Evolutionary conservation across 1,140 invertebrate genomes (phyloP).

Genomic region (Drosophila quadrilineata): DNA sequence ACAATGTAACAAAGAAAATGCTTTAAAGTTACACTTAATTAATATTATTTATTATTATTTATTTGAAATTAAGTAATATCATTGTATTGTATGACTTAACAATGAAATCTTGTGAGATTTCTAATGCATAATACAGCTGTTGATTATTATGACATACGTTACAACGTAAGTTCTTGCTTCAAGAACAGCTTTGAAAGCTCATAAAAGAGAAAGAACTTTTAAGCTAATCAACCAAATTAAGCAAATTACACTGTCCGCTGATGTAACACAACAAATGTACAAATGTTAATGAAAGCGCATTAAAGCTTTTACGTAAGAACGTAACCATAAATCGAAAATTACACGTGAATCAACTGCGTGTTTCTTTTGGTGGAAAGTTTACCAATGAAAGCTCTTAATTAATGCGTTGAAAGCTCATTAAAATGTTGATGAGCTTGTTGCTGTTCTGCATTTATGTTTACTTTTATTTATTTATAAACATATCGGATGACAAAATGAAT

Average conservation of each 20-base stretch:
- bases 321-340: too few species aligned
- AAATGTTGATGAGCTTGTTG: neutral
- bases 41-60: neutral
- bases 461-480: neutral
- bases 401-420: neutral
- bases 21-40: too few species aligned
- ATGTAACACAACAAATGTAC: neutral
- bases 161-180: neutral
- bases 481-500: neutral
- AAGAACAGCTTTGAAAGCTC: neutral
- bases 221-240: too few species aligned
- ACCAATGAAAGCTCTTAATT: too few species aligned
- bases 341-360: too few species aligned
- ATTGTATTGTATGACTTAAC: neutral
- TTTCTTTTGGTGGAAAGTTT: too few species aligned
- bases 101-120: neutral
- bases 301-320: neutral
- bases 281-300: neutral
- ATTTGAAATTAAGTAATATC: neutral
- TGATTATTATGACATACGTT: too few species aligned
- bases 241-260: neutral
- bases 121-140: too few species aligned
- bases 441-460: too few species aligned
- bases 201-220: constrained; percentile 12
- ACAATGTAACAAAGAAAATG: too few species aligned